Percentiles rank a stretch among this genome's conserved stretches.
These are phyloP conservation scores for Scolopax rusticola DNA, from an alignment of 2,797 vertebrate species.

Conservation along the genomic window DNA sequence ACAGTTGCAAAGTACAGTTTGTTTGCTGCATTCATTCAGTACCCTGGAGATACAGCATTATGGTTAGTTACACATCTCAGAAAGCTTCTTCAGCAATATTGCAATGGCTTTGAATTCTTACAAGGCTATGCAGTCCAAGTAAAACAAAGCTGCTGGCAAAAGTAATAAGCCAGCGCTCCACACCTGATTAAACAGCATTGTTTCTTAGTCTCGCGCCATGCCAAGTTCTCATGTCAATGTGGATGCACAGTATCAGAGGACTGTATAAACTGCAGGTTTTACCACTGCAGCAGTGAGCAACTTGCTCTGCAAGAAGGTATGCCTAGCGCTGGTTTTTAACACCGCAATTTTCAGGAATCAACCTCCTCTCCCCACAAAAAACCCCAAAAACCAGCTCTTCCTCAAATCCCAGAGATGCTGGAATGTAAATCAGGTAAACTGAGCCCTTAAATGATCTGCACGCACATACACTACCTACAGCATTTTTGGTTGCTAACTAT, in stretches of 20 bases:
- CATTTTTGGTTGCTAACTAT: conserved; percentile 66
- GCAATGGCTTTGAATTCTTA: conserved; percentile 63
- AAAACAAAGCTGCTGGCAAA: conserved; percentile 76
- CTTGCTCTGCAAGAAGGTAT: not conserved
- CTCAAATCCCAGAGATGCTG: conserved; percentile 33
- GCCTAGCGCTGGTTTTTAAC: not conserved
- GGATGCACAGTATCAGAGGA: not conserved
- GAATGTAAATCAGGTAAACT: conserved; percentile 56
- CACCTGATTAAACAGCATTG: conserved; percentile 77
- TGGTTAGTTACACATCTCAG: conserved; percentile 65
- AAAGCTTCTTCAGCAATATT: conserved; percentile 58
- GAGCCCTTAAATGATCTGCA: conserved; percentile 46
- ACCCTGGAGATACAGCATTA: conserved; percentile 51
- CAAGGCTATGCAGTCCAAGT: conserved; percentile 61
- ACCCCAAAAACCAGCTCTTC: not conserved
- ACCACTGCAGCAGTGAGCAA: not conserved
- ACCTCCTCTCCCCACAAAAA: not conserved
- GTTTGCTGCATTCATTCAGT: conserved; percentile 26
- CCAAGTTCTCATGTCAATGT: conserved; percentile 53
- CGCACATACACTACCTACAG: conserved; percentile 60
- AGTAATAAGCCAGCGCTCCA: conserved; percentile 58
- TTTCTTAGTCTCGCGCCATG: conserved; percentile 27
- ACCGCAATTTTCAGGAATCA: not conserved
- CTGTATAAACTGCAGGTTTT: not conserved
- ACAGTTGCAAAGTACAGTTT: conserved; percentile 44